Evolutionary conservation across 1,140 invertebrate genomes (phyloP).

Genomic region (Holcopasites calliopsidis): DNA sequence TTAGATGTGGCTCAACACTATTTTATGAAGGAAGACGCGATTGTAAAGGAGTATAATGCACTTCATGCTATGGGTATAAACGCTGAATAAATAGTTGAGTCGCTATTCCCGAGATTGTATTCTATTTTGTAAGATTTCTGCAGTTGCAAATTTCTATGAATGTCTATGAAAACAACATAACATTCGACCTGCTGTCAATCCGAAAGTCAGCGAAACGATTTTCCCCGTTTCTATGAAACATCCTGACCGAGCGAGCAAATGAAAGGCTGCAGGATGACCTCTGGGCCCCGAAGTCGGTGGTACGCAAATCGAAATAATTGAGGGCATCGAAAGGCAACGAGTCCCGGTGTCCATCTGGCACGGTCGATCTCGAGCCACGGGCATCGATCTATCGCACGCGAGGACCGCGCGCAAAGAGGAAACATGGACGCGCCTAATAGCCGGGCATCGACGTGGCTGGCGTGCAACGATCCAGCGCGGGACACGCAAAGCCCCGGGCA

Average conservation of each 20-base stretch:
- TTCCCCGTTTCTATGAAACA: background rate
- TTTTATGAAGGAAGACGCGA: no score
- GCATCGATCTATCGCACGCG: constrained; percentile 42
- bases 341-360: constrained; percentile 36
- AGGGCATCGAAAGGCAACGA: constrained; percentile 45
- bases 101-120: no score
- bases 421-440: constrained; percentile 72
- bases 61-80: no score
- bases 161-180: no score
- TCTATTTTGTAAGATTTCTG: no score
- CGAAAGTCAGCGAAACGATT: background rate
- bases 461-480: constrained; percentile 61
- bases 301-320: constrained; percentile 49
- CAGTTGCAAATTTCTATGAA: no score
- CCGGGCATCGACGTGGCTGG: constrained; percentile 72
- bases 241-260: background rate
- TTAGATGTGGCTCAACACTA: no score
- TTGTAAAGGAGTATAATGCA: no score
- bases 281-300: background rate
- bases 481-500: constrained; percentile 70
- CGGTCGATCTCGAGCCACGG: constrained; percentile 20
- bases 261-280: constrained; percentile 40
- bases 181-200: no score
- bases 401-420: constrained; percentile 55
- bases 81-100: no score